Evolutionary conservation across 2,888 invertebrate species (phyloP), one percentile per base, ranked within the genome.

Genomic region (Drosophila limbata): DNA sequence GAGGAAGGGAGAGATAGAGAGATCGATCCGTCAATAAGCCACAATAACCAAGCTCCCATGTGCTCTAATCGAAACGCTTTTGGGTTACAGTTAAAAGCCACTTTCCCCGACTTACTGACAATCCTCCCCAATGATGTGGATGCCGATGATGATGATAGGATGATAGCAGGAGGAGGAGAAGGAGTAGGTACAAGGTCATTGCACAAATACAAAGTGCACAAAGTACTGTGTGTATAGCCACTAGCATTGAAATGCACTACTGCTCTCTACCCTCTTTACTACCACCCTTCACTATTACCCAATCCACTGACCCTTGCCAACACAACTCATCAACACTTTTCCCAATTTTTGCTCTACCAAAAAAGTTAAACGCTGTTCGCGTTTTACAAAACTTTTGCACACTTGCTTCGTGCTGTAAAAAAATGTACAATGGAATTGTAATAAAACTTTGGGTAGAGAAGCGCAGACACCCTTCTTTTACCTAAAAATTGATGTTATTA

Each of bases 341-440:
- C 10, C 59, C 13, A 28, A 39, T 47, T 48, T 47, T 50, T 17
- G 47, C 15, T 21, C 8, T 19, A 50, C 59, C 48, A 63, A 74
- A 77, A 73, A 65, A 65, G 57, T 71, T 76, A 57, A 71, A 69
- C 63, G 69, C 50, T 72, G 69, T 73, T 66, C 51, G 63, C 63
- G 57, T 63, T 65, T 70, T 48, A 45, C 28, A 13, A 45, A 62
- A 77, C 65, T 53, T 79, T 67, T 50, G 52, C 50, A 19, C 57
- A 62, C 56, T 69, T 64, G 60, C 56, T 72, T 40, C 37, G n/a
- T 15, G 56, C 10, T 35, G 10, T 3, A 19, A 9, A 60, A 50
- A 71, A 50, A 51, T 39, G 9, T 17, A 61, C 61, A 73, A 61
- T 63, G 21, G 35, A 42, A 44, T 4, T 33, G 28, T 6, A 10